Evolutionary conservation across 2,888 invertebrate genomes (phyloP), one percentile per base, ranked within the genome.

Genomic region (Scaeva pyrastri): DNA sequence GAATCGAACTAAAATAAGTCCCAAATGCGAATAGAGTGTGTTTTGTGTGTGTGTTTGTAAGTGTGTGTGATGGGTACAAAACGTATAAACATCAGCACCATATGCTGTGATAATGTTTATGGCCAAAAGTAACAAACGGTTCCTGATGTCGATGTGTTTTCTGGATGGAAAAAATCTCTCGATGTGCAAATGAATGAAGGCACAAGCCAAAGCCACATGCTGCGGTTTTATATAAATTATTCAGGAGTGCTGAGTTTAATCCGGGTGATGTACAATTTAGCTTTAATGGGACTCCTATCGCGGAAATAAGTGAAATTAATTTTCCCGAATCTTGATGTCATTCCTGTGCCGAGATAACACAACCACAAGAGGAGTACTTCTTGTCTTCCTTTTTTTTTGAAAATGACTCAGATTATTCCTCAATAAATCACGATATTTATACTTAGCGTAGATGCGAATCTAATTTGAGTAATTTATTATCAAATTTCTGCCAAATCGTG

Each of bases 81-180:
- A 12, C 1, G 0, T 50, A 7, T 52, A 23, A 52, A 52, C 7
- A 23, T 23, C 50, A 31, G 23, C 52, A 68, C 62, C 75, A 75
- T 75, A 62, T 75, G 75, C 68, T 36, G 60, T 48, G 19, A 45
- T 45, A 16, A 41, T 55, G 41, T 75, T 81, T 81, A 75, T 70
- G 55, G 64, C 70, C 8, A 45, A 70, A 64, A 10, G 64, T 52
- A 64, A 64, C 39, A 48, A 52, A 39, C 19, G 45, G n/a, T 21
- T 4, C 48, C 39, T 39, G 64, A 58, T 41, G 39, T 19, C 26
- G 41, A 45, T 41, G 62, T 36, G 19, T 3, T 68, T 50, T 26
- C 58, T 23, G 39, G 23, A 2, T 11, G 19, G 12, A 43, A 21
- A 41, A 21, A 16, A 60, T 14, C 41, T 23, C 23, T n/a, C 2